Evolutionary conservation across 2,113 vertebrate genomes (phyloP), one percentile per base, ranked within the genome.

Genomic region (Tetrax tetrax): DNA sequence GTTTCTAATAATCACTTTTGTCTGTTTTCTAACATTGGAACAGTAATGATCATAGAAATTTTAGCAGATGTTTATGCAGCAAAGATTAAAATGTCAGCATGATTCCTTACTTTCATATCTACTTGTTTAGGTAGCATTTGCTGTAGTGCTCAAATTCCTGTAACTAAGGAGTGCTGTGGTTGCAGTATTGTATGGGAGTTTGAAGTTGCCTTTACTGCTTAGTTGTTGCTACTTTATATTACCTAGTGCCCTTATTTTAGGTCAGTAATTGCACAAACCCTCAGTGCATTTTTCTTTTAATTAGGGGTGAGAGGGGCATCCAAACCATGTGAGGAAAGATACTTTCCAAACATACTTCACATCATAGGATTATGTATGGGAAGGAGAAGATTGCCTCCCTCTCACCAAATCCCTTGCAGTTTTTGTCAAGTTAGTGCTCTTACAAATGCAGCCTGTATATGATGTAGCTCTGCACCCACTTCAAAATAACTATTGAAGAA

Each of bases 151-250:
- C 31, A 61, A 24, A 85, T 96, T 98, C 95, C 96, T 97, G 54
- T 86, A 75, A 91, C 57, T 96, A 65, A 96, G 93, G 45, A 60
- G 13, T 60, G 10, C 60, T 51, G 48, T 88, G 16, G 17, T 95
- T 56, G 93, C 92, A 24, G 61, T 93, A 71, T 96, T 96, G 66
- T 98, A 96, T 95, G 95, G 95, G 93, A 98, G 98, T 97, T 94
- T 97, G 96, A 97, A 97, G 89, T 96, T 97, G 82, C 88, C 79
- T 96, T 97, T 97, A 96, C 93, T 91, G 75, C 81, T 95, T 66
- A 51, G 69, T 96, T 96, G 94, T 93, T 96, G 90, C 94, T 97
- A 92, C 76, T 90, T 61, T 48, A 5, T 83, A 31, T 45, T 86
- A 24, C n/a, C 6, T 59, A 59, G 4, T 63, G 19, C 27, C 27